Evolutionary conservation across 2,888 invertebrate genomes (phyloP).

Genomic region (Eilema depressum): DNA sequence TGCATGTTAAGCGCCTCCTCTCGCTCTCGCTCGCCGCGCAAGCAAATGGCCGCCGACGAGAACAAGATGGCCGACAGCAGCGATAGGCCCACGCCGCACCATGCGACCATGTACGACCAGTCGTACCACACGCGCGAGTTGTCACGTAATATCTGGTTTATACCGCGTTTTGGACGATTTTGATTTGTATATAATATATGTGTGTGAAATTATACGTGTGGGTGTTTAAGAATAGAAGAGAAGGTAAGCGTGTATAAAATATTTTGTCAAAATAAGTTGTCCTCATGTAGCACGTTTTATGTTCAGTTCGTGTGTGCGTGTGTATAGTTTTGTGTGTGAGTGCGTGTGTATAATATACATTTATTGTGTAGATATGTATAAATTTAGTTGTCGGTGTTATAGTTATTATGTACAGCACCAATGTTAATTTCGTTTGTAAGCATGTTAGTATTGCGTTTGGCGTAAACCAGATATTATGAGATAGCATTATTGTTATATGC

Average conservation of each 20-base stretch:
- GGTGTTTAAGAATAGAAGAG: neutral
- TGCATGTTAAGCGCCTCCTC: constrained; percentile 99
- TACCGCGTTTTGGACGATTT: constrained; percentile 54
- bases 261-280: too few species aligned
- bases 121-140: constrained; percentile 95
- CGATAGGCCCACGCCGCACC: constrained; percentile 98
- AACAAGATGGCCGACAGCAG: constrained; percentile 96
- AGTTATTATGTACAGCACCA: constrained; percentile 67
- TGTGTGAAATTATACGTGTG: neutral
- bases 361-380: constrained; percentile 22
- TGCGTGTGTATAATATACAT: constrained; percentile 34
- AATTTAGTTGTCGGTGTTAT: constrained; percentile 33
- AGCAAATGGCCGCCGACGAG: constrained; percentile 97
- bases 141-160: constrained; percentile 93
- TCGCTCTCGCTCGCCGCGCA: constrained; percentile 96
- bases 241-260: neutral
- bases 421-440: constrained; percentile 70
- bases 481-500: constrained; percentile 73
- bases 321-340: constrained; percentile 5
- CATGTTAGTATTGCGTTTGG: constrained; percentile 83
- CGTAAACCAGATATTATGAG: constrained; percentile 85
- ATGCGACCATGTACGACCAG: constrained; percentile 99
- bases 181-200: constrained; percentile 21
- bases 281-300: neutral
- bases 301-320: neutral